phyloP scores from a whole-genome alignment of 1,140 invertebrate species.

The Danaus melanippus region DNA sequence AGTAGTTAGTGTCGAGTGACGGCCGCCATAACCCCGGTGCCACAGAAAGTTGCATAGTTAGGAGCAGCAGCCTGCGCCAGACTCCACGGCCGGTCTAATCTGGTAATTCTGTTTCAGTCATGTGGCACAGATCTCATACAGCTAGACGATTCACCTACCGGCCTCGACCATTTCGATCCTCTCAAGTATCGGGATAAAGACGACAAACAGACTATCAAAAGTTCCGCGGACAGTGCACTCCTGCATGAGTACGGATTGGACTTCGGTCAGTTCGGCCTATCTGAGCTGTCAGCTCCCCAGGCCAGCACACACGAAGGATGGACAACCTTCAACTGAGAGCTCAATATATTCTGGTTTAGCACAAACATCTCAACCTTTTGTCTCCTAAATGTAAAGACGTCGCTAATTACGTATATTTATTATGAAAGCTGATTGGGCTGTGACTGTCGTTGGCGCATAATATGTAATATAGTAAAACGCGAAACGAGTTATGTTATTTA shows the following conservation, averaged over 20 bases:
- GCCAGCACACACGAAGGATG: slow-evolving; percentile 46
- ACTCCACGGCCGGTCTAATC: slow-evolving; percentile 5
- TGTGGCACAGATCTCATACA: slow-evolving; percentile 61
- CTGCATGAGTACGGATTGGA: slow-evolving; percentile 73
- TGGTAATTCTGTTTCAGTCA: slow-evolving; percentile 49
- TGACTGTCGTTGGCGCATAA: slow-evolving; percentile 10
- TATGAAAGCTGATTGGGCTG: slow-evolving; percentile 19
- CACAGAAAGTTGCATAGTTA: slow-evolving; percentile 23
- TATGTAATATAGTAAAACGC: no score
- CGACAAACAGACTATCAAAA: slow-evolving; percentile 45
- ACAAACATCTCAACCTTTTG: no score
- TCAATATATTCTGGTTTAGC: no score
- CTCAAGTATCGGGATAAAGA: slow-evolving; percentile 51
- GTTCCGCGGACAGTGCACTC: slow-evolving; percentile 66
- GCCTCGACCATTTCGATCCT: slow-evolving; percentile 62
- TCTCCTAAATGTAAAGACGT: no score
- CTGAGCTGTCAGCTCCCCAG: slow-evolving; percentile 37
- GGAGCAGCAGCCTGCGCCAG: not conserved
- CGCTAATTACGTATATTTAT: no score
- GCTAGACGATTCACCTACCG: slow-evolving; percentile 57
- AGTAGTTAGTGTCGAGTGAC: slow-evolving; percentile 5
- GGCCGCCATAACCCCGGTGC: no score
- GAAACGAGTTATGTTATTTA: slow-evolving; percentile 18
- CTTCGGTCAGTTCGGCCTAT: slow-evolving; percentile 65
- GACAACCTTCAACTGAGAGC: slow-evolving; percentile 54